These are phyloP conservation scores for Anastatus disparis DNA, from an alignment of 1,140 invertebrate species.

Conservation along the genomic window DNA sequence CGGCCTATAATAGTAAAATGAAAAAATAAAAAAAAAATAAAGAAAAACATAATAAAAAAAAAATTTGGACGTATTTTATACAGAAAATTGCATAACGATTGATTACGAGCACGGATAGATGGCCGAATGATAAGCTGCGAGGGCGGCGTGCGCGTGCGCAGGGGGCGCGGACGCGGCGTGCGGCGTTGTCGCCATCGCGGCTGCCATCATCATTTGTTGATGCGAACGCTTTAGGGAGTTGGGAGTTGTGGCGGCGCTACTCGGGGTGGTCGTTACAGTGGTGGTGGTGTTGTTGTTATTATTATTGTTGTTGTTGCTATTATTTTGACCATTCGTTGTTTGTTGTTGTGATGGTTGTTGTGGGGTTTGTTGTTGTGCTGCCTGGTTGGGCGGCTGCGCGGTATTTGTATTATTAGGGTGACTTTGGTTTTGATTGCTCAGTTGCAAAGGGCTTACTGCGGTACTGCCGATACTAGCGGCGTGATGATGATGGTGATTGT, in stretches of 20 bases:
- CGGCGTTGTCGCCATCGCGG: conserved; percentile 66
- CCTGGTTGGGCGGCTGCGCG: conserved; percentile 45
- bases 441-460: conserved; percentile 72
- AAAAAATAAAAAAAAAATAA: too few relatives aligned
- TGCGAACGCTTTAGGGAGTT: conserved; percentile 69
- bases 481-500: conserved; percentile 69
- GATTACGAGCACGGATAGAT: conserved; percentile 69
- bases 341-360: conserved; percentile 38
- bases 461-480: conserved; percentile 66
- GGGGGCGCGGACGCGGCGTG: conserved; percentile 66
- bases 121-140: conserved; percentile 67
- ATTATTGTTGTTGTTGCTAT: conserved; percentile 13
- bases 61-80: too few relatives aligned
- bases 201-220: conserved; percentile 68
- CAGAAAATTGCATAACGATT: too few relatives aligned
- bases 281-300: conserved; percentile 45
- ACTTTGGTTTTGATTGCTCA: conserved; percentile 66
- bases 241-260: conserved; percentile 69
- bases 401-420: too few relatives aligned
- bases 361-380: conserved; percentile 52
- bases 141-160: conserved; percentile 66
- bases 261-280: conserved; percentile 63
- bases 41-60: too few relatives aligned
- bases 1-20: too few relatives aligned
- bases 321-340: background rate